phyloP scores from a whole-genome alignment of 2,888 invertebrate species.

The Caprella mutica region DNA sequence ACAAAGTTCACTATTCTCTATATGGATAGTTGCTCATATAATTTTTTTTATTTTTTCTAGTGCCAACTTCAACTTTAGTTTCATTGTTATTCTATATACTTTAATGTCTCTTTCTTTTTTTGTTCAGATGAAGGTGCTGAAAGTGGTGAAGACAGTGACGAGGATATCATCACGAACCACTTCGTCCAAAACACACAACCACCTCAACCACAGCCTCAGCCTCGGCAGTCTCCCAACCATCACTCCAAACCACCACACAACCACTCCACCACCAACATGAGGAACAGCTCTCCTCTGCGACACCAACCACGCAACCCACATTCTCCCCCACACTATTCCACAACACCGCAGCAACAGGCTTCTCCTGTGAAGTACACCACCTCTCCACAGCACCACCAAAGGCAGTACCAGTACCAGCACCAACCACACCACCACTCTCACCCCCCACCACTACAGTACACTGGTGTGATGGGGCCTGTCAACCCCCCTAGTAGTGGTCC shows the following conservation, averaged over 20 bases:
- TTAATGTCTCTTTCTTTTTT: background rate
- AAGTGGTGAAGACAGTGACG: constrained; percentile 35
- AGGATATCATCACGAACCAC: constrained; percentile 34
- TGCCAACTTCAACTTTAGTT: background rate
- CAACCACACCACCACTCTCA: too few species aligned
- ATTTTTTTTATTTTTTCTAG: background rate
- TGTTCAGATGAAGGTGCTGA: constrained; percentile 34
- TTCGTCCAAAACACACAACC: constrained; percentile 12
- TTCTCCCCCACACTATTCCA: background rate
- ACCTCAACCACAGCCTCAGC: background rate
- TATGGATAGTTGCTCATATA: too few species aligned
- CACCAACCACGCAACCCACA: constrained; percentile 1
- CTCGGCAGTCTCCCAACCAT: background rate
- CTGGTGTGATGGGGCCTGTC: too few species aligned
- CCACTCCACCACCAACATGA: constrained; percentile 1
- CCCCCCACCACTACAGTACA: too few species aligned
- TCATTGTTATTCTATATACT: background rate
- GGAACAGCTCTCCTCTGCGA: constrained; percentile 3
- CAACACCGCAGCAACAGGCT: too few species aligned
- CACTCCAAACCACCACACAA: constrained; percentile 1
- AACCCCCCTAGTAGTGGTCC: too few species aligned
- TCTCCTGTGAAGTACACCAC: too few species aligned
- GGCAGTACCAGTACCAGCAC: too few species aligned
- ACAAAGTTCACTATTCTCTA: too few species aligned
- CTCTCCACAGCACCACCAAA: too few species aligned